Conservation (phyloP, 2,797 vertebrate species). For the Ceryle rudis region DNA sequence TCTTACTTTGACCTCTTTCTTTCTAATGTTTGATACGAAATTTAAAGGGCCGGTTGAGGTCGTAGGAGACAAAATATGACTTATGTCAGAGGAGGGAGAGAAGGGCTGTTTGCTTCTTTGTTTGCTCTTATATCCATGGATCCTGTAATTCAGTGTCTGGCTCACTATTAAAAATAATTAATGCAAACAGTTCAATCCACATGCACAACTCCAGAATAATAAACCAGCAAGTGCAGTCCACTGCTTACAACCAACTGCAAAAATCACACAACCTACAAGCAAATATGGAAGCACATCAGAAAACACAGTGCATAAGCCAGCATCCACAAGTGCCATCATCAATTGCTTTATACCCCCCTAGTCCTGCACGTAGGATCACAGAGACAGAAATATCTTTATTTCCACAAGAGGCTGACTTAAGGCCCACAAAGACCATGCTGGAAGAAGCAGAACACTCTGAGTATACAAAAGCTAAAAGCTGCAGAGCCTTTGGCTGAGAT, state of each 20-base stretch:
- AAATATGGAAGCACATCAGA: background rate
- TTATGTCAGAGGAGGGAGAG: slow-evolving; percentile 45
- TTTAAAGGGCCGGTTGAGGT: slow-evolving; percentile 63
- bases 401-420: background rate
- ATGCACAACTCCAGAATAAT: slow-evolving; percentile 17
- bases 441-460: background rate
- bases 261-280: slow-evolving; percentile 3
- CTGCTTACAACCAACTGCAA: background rate
- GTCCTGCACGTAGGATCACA: accelerated
- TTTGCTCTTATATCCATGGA: slow-evolving; percentile 19
- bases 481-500: background rate
- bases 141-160: slow-evolving; percentile 37
- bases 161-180: slow-evolving; percentile 59
- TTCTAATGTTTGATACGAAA: slow-evolving; percentile 61
- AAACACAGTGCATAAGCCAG: background rate
- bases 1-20: slow-evolving; percentile 59
- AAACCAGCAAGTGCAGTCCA: slow-evolving; percentile 15
- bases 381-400: background rate
- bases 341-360: background rate
- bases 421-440: background rate
- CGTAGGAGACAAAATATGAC: slow-evolving; percentile 55
- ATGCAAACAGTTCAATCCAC: slow-evolving; percentile 45
- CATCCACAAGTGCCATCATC: background rate
- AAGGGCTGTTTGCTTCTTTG: slow-evolving; percentile 47
- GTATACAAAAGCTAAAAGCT: background rate